These are phyloP conservation scores for Ichneumoninae sp. DNA, from an alignment of 2,888 invertebrate genomes.

Conservation along the genomic window DNA sequence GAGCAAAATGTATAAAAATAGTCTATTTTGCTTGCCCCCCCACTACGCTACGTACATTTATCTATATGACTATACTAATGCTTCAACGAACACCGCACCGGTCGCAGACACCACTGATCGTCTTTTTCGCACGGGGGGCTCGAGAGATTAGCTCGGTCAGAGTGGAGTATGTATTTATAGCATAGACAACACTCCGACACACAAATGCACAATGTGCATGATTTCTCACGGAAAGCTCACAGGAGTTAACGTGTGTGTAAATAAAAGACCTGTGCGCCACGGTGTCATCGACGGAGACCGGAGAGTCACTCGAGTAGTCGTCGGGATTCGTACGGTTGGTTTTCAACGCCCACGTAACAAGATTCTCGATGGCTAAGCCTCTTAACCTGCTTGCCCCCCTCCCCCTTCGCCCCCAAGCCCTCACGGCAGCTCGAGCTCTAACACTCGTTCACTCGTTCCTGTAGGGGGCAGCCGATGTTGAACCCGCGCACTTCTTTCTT, in stretches of 20 bases:
- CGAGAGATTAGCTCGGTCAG: slow-evolving; percentile 61
- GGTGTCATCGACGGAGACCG: slow-evolving; percentile 58
- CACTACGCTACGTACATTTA: background rate
- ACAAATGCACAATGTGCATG: slow-evolving; percentile 40
- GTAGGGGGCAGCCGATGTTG: slow-evolving; percentile 39
- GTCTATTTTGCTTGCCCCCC: too few relatives aligned
- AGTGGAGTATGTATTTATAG: slow-evolving; percentile 42
- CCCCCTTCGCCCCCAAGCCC: slow-evolving; percentile 24
- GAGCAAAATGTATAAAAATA: background rate
- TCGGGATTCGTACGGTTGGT: slow-evolving; percentile 81
- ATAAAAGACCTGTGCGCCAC: slow-evolving; percentile 24
- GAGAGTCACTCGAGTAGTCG: slow-evolving; percentile 69
- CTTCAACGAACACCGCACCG: slow-evolving; percentile 33
- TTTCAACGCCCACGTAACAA: slow-evolving; percentile 82
- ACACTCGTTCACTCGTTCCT: slow-evolving; percentile 35
- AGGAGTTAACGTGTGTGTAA: slow-evolving; percentile 9
- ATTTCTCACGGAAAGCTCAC: slow-evolving; percentile 44
- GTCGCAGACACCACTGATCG: slow-evolving; percentile 19
- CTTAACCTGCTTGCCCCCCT: slow-evolving; percentile 75
- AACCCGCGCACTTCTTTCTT: slow-evolving; percentile 48
- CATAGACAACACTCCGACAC: slow-evolving; percentile 27
- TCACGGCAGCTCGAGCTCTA: slow-evolving; percentile 26
- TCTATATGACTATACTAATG: slow-evolving; percentile 39
- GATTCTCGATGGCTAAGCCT: slow-evolving; percentile 80
- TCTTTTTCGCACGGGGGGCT: slow-evolving; percentile 47